These are phyloP conservation scores for Watsonalla cultraria DNA, from an alignment of 2,888 invertebrate genomes.

Conservation along the genomic window DNA sequence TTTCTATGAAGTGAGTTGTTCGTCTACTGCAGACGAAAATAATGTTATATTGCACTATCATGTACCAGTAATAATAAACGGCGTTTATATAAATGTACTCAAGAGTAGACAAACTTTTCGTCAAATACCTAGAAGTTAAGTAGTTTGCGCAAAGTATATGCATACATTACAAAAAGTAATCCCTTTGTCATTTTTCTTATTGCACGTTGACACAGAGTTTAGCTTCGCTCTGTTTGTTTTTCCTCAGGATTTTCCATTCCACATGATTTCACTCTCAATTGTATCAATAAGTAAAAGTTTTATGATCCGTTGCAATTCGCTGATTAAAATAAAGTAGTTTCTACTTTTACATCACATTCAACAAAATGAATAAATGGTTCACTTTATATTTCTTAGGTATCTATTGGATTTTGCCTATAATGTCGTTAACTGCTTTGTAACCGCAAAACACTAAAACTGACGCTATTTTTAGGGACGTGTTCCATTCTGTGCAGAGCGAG, in stretches of 20 bases:
- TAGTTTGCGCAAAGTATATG: too few species aligned
- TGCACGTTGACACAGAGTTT: too few species aligned
- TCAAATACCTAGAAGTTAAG: too few species aligned
- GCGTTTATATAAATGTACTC: too few species aligned
- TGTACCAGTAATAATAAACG: too few species aligned
- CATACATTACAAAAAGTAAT: too few species aligned
- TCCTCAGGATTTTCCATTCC: not conserved
- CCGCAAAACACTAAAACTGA: not conserved
- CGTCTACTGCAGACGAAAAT: too few species aligned
- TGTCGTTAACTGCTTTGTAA: constrained; percentile 1
- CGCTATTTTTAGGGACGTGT: constrained; percentile 20
- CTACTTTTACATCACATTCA: constrained; percentile 9
- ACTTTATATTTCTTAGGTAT: constrained; percentile 35
- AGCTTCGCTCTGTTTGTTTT: too few species aligned
- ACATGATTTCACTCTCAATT: not conserved
- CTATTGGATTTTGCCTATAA: constrained; percentile 5
- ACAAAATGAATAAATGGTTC: constrained; percentile 39
- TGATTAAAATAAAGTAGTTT: constrained; percentile 20
- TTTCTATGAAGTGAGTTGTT: too few species aligned
- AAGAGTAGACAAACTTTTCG: too few species aligned
- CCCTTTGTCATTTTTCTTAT: too few species aligned
- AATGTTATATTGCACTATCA: too few species aligned
- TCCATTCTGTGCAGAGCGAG: constrained; percentile 28
- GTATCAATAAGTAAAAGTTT: constrained; percentile 4
- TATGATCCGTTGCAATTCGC: constrained; percentile 13